These are phyloP conservation scores for Cyprinus carpio DNA, from an alignment of 2,113 vertebrate species.

Conservation along the genomic window DNA sequence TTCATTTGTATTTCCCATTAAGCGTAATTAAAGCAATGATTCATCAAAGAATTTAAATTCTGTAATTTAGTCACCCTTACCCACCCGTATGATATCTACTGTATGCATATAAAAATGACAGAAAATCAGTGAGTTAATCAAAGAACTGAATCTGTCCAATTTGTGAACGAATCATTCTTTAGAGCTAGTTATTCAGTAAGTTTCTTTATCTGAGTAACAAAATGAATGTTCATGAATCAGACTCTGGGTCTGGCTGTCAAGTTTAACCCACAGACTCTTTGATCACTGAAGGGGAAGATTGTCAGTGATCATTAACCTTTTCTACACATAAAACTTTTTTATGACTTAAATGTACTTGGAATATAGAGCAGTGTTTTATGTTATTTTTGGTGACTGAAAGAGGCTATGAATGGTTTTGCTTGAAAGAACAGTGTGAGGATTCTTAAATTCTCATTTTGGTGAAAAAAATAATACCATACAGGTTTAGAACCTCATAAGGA, in stretches of 20 bases:
- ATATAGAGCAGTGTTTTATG: no score
- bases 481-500: neutral
- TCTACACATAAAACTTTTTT: no score
- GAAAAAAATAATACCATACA: neutral
- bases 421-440: neutral
- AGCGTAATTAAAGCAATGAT: neutral
- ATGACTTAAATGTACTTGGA: no score
- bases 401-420: neutral
- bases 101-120: neutral
- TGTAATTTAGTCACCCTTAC: neutral
- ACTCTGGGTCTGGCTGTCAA: neutral
- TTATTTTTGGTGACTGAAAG: neutral
- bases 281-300: neutral
- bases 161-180: neutral
- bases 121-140: neutral
- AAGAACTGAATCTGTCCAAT: neutral
- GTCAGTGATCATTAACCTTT: neutral
- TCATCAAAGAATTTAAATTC: neutral
- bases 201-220: neutral
- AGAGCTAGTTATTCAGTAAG: neutral
- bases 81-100: neutral
- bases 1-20: neutral
- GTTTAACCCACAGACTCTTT: neutral
- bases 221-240: neutral
- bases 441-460: neutral